Evolutionary conservation across 2,888 invertebrate species (phyloP).

Genomic region (Coenonympha glycerion): DNA sequence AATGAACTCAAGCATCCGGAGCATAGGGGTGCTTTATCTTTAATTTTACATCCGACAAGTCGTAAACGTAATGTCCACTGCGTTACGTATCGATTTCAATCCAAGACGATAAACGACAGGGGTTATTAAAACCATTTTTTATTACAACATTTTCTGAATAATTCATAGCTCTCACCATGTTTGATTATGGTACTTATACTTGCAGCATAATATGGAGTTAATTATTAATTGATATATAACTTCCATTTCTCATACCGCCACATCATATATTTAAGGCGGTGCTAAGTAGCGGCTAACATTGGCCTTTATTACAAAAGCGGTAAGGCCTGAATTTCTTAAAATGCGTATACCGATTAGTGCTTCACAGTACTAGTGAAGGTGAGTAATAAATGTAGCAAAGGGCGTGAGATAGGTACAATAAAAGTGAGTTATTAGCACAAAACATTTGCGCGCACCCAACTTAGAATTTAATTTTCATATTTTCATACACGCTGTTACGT

Average conservation of each 20-base stretch:
- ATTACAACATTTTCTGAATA: conserved; percentile 24
- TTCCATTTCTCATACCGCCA: conserved; percentile 20
- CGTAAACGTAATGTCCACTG: conserved; percentile 34
- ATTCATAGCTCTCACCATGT: conserved; percentile 15
- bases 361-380: conserved; percentile 50
- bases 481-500: conserved; percentile 27
- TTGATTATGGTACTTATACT: conserved; percentile 13
- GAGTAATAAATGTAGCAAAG: conserved; percentile 70
- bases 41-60: conserved; percentile 18
- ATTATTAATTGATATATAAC: conserved; percentile 26
- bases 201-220: conserved; percentile 14
- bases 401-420: conserved; percentile 71
- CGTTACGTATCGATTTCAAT: conserved; percentile 41
- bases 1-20: conserved; percentile 11
- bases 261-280: conserved; percentile 17
- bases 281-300: not conserved
- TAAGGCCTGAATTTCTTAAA: conserved; percentile 17
- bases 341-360: conserved; percentile 24
- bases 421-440: conserved; percentile 72
- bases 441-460: conserved; percentile 57
- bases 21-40: conserved; percentile 19
- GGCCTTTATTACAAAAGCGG: conserved; percentile 4
- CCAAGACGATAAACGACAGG: conserved; percentile 27
- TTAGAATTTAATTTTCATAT: conserved; percentile 34
- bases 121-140: conserved; percentile 28